A percentile compares a stretch with the other conserved stretches of the same genome.
These are phyloP conservation scores for Vanessa cardui DNA, from an alignment of 2,888 invertebrate genomes.

Conservation along the genomic window DNA sequence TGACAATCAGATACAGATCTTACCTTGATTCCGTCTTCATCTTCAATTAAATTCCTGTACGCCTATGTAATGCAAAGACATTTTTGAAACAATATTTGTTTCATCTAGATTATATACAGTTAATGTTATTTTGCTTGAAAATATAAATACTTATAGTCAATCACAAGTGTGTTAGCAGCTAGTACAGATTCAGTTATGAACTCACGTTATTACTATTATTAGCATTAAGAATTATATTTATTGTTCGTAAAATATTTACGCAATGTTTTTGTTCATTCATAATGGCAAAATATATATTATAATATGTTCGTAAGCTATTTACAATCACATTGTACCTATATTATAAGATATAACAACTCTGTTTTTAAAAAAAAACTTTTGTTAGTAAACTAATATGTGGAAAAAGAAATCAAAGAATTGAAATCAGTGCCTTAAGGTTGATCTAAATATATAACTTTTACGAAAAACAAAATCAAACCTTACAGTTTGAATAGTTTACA, in stretches of 20 bases:
- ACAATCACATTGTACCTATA: constrained; percentile 1
- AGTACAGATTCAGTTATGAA: constrained; percentile 15
- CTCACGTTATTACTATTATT: constrained; percentile 8
- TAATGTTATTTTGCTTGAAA: constrained; percentile 1
- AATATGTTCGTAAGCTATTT: not conserved
- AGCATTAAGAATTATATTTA: not conserved
- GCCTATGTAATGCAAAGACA: not conserved
- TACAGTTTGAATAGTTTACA: no score
- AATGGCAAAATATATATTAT: not conserved
- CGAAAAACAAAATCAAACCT: no score
- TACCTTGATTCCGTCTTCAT: no score
- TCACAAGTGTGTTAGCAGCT: constrained; percentile 27
- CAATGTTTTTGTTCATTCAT: not conserved
- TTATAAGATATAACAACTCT: not conserved
- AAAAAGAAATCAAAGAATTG: not conserved
- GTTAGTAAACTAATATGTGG: not conserved
- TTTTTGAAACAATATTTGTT: not conserved
- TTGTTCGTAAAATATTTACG: constrained; percentile 3
- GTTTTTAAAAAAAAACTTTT: not conserved
- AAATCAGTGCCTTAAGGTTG: not conserved
- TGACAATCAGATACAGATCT: not conserved
- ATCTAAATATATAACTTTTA: no score
- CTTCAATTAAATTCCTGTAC: not conserved
- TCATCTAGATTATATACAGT: not conserved
- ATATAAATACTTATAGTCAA: constrained; percentile 16